Conservation (phyloP, 1,140 invertebrate species). For the Homarus americanus region DNA sequence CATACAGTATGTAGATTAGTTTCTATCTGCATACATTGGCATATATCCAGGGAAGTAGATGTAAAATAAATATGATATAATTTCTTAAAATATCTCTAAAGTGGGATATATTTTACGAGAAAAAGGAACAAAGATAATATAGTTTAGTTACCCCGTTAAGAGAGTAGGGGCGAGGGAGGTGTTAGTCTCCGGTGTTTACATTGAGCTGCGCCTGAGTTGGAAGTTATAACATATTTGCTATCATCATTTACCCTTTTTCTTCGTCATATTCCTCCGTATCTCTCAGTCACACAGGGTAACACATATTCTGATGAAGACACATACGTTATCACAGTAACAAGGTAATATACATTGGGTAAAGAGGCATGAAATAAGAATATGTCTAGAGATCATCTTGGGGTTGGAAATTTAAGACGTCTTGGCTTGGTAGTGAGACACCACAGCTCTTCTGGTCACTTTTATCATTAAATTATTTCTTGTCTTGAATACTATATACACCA, state of each 20-base stretch:
- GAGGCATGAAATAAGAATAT: neutral
- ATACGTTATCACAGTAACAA: neutral
- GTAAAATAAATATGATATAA: too few relatives aligned
- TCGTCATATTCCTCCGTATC: neutral
- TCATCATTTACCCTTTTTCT: constrained; percentile 23
- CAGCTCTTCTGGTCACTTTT: neutral
- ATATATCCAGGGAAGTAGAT: too few relatives aligned
- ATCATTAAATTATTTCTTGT: too few relatives aligned
- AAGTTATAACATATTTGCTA: neutral
- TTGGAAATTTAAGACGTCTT: neutral
- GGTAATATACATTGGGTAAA: neutral
- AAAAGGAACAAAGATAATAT: too few relatives aligned
- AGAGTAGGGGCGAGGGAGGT: neutral
- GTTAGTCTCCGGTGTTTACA: constrained; percentile 48
- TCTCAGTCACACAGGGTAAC: neutral
- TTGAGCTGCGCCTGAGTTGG: constrained; percentile 44
- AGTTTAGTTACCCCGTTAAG: constrained; percentile 27
- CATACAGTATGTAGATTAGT: too few relatives aligned
- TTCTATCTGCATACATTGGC: too few relatives aligned
- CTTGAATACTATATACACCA: too few relatives aligned
- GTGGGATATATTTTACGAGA: too few relatives aligned
- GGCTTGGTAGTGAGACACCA: too few relatives aligned
- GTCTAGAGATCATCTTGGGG: too few relatives aligned
- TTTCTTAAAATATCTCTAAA: too few relatives aligned
- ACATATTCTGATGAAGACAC: constrained; percentile 9